phyloP scores from a whole-genome alignment of 2,797 vertebrate species.

The Geotrypetes seraphini region DNA sequence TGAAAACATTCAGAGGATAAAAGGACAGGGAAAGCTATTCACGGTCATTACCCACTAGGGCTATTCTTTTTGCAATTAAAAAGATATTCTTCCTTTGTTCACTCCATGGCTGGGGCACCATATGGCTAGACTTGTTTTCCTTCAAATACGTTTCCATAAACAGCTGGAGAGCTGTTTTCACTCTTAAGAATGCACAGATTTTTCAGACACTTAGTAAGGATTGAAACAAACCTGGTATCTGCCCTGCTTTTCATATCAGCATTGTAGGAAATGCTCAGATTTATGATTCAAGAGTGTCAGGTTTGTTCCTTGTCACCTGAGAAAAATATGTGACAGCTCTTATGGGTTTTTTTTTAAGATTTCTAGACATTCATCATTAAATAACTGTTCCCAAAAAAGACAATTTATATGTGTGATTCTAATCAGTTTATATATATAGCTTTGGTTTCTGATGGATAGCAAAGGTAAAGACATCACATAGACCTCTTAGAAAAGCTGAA shows the following conservation, averaged over 20 bases:
- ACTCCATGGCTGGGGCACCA: conserved; percentile 42
- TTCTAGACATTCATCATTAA: conserved; percentile 15
- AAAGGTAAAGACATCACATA: no score
- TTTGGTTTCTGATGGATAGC: no score
- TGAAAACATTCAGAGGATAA: conserved; percentile 43
- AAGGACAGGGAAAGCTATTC: conserved; percentile 54
- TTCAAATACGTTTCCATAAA: conserved; percentile 67
- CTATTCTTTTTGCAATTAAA: no score
- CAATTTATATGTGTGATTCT: conserved; percentile 5
- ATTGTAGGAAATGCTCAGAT: conserved; percentile 25
- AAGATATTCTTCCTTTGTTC: conserved; percentile 49
- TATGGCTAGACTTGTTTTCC: conserved; percentile 61
- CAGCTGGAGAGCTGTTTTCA: conserved; percentile 63
- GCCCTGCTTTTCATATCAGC: conserved; percentile 29
- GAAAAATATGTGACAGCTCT: conserved; percentile 2
- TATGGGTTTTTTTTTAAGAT: conserved; percentile 2
- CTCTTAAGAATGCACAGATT: conserved; percentile 58
- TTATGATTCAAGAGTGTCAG: conserved; percentile 20
- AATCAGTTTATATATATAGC: no score
- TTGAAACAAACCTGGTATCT: conserved; percentile 41
- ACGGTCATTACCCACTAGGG: conserved; percentile 52
- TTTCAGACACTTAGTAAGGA: conserved; percentile 51
- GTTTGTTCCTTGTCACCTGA: conserved; percentile 5
- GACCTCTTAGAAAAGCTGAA: no score
- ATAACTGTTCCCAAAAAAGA: conserved; percentile 11